These are phyloP conservation scores for Chorisops tibialis DNA, from an alignment of 2,888 invertebrate genomes.

Conservation along the genomic window DNA sequence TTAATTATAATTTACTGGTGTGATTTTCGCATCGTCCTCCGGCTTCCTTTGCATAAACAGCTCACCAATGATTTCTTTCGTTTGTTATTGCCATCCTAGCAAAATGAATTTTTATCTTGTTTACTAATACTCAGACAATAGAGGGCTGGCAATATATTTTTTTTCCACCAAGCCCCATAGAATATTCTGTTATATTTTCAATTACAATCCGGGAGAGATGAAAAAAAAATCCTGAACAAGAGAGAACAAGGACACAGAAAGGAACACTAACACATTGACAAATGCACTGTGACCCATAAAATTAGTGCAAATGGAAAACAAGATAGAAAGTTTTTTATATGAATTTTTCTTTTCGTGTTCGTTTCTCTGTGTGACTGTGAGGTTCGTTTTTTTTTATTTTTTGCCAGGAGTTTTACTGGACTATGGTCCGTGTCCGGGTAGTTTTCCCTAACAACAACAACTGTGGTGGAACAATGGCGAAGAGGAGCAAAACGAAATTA, in stretches of 20 bases:
- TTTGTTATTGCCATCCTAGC: slow-evolving; percentile 30
- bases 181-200: background rate
- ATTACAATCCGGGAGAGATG: background rate
- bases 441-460: background rate
- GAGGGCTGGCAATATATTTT: background rate
- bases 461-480: slow-evolving; percentile 3
- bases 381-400: background rate
- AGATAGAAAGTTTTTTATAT: background rate
- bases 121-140: background rate
- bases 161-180: background rate
- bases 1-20: slow-evolving; percentile 31
- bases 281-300: slow-evolving; percentile 4
- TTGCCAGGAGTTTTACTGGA: background rate
- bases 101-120: slow-evolving; percentile 31
- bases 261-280: background rate
- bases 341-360: slow-evolving; percentile 1
- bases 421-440: background rate
- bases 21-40: slow-evolving; percentile 15
- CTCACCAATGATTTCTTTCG: slow-evolving; percentile 29
- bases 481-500: slow-evolving; percentile 30
- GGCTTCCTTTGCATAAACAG: background rate
- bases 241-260: background rate
- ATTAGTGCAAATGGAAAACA: slow-evolving; percentile 8
- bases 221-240: background rate
- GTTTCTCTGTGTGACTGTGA: too few species aligned